Conservation (phyloP, 2,797 vertebrate genomes). For the Propithecus perrieri region DNA sequence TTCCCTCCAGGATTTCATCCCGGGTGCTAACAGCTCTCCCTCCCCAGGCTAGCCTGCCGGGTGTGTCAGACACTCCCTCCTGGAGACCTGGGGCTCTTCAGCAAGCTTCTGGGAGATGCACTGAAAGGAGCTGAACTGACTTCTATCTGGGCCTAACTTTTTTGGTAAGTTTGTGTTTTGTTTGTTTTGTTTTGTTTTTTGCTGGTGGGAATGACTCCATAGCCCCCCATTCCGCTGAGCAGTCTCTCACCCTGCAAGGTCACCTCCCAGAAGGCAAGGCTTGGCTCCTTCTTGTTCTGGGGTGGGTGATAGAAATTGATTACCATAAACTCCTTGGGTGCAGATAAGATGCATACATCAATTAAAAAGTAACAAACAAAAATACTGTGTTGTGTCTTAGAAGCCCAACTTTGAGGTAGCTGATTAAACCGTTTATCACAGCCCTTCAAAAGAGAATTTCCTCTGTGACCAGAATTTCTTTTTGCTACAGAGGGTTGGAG, state of each 20-base stretch:
- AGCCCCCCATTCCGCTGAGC: not conserved
- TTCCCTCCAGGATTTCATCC: not conserved
- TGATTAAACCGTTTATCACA: conserved; percentile 15
- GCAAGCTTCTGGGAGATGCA: not conserved
- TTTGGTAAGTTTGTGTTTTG: not conserved
- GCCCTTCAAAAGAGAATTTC: not conserved
- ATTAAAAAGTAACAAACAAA: conserved; percentile 6
- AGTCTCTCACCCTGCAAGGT: not conserved
- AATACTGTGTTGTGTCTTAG: not conserved
- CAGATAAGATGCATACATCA: not conserved
- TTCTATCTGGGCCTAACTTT: not conserved
- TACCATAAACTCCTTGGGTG: not conserved
- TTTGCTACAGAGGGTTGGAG: not conserved
- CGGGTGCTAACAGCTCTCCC: not conserved
- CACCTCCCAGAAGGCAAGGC: conserved; percentile 24
- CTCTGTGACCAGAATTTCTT: not conserved
- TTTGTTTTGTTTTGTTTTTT: not conserved
- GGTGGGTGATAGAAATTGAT: conserved; percentile 41
- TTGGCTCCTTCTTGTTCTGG: not conserved
- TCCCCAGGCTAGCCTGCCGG: conserved; percentile 62
- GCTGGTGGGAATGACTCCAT: conserved; percentile 17
- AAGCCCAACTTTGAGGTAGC: not conserved
- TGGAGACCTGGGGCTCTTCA: not conserved
- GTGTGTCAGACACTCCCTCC: conserved; percentile 19
- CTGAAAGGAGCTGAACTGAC: not conserved